Evolutionary conservation across 2,888 invertebrate species (phyloP), one percentile per base, ranked within the genome.

Genomic region (Macaria notata): DNA sequence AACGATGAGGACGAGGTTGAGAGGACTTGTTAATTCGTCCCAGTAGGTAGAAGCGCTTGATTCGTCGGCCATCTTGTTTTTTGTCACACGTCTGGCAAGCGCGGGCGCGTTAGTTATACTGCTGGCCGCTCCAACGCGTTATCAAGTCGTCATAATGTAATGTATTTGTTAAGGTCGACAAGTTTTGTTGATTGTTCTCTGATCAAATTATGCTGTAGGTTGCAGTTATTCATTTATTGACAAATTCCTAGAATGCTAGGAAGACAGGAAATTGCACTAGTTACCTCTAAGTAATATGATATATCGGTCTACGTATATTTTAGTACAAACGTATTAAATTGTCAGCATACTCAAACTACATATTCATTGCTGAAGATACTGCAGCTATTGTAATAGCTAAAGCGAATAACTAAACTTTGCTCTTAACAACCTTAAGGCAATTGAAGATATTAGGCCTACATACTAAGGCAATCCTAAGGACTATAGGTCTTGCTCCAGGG

Each of bases 11-110:
- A 84, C 75, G 64, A 89, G 71, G 69, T 90, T 90, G 31, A 90
- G 62, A 31, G 90, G 90, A 68, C 88, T 88, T 63, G 81, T 85
- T 45, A 89, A 71, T 73, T 90, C 90, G 63, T 89, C 89, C 89
- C 88, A 90, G 70, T 85, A 77, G 50, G 78, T 81, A 54, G 41
- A n/a, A 64, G 73, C 64, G 62, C 66, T 69, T 64, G 81, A 60
- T 49, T 65, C 65, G 62, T 67, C 67, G 53, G 67, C 67, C 67
- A 67, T 67, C 41, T 63, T 63, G 55, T 48, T 65, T 65, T 64
- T 64, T 64, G 56, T 59, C 38, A 68, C 56, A 66, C 73, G 75
- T 72, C 69, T 61, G 62, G 58, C 46, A 58, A 56, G 68, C 71
- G 69, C 72, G 70, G 62, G 71, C 69, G 68, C 72, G 65, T 43